A percentile compares a stretch with the other conserved stretches of the same genome.
These are phyloP conservation scores for Tyrannus savana DNA, from an alignment of 2,113 vertebrate species.

Conservation along the genomic window DNA sequence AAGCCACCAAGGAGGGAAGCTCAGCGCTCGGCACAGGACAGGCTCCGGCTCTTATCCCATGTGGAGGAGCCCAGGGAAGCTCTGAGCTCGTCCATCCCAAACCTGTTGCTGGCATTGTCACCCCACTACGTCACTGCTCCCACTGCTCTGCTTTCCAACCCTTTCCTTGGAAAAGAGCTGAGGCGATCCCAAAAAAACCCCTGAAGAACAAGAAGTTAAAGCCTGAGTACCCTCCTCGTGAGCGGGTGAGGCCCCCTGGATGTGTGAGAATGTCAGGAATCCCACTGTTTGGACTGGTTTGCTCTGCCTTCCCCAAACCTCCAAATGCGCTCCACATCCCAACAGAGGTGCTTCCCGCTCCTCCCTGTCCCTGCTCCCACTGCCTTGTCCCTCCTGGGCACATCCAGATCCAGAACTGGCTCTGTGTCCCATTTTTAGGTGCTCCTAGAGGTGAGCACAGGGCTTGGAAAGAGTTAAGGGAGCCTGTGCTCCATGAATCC, in stretches of 20 bases:
- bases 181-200: not conserved
- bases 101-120: rapidly evolving
- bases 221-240: not conserved
- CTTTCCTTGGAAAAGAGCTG: not conserved
- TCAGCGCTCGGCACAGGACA: rapidly evolving
- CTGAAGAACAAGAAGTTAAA: not conserved
- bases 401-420: not conserved
- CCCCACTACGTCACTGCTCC: rapidly evolving
- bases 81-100: not conserved
- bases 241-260: conserved; percentile 50
- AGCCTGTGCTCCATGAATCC: not conserved
- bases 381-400: rapidly evolving
- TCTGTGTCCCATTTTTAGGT: not conserved
- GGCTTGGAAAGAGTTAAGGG: not conserved
- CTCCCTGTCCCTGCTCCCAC: not conserved
- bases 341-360: not conserved
- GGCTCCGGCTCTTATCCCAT: not conserved
- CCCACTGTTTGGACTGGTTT: conserved; percentile 82
- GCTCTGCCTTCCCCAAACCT: conserved; percentile 58
- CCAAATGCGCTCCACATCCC: conserved; percentile 2
- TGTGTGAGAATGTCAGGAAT: conserved; percentile 86
- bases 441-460: not conserved
- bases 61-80: not conserved
- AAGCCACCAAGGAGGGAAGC: conserved; percentile 16
- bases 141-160: not conserved